phyloP scores from a whole-genome alignment of 1,140 invertebrate genomes.

The Elymnias hypermnestra region DNA sequence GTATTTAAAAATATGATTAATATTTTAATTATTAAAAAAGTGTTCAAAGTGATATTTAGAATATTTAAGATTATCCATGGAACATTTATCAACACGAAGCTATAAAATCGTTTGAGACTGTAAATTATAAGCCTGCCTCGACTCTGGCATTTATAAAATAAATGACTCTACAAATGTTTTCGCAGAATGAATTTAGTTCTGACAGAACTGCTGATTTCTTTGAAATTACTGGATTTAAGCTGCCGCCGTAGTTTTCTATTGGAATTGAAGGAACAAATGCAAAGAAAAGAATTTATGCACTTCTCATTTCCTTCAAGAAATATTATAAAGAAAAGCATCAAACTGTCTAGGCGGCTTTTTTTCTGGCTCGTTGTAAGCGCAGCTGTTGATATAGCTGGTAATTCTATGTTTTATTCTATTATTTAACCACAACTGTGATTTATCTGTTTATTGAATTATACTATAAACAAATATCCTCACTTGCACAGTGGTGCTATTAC shows the following conservation, averaged over 20 bases:
- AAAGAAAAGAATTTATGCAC: constrained; percentile 5
- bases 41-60: no score
- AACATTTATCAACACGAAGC: no score
- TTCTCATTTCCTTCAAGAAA: constrained; percentile 1
- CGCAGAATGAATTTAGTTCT: constrained; percentile 12
- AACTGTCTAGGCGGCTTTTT: constrained; percentile 4
- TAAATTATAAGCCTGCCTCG: no score
- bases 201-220: constrained; percentile 9
- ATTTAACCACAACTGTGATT: no score
- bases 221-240: constrained; percentile 8
- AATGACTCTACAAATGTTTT: constrained; percentile 1
- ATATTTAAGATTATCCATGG: no score
- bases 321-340: constrained; percentile 4
- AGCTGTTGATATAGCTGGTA: constrained; percentile 6
- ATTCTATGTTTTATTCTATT: background rate
- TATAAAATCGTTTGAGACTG: no score
- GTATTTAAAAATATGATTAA: no score
- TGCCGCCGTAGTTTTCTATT: constrained; percentile 2
- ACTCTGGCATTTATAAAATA: background rate
- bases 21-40: no score
- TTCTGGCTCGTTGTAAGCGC: background rate
- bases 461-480: no score
- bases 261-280: constrained; percentile 6
- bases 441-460: no score
- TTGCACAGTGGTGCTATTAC: no score